Base-by-base conservation (phyloP, 2,888 invertebrate genomes). In the Cephus runcator region DNA sequence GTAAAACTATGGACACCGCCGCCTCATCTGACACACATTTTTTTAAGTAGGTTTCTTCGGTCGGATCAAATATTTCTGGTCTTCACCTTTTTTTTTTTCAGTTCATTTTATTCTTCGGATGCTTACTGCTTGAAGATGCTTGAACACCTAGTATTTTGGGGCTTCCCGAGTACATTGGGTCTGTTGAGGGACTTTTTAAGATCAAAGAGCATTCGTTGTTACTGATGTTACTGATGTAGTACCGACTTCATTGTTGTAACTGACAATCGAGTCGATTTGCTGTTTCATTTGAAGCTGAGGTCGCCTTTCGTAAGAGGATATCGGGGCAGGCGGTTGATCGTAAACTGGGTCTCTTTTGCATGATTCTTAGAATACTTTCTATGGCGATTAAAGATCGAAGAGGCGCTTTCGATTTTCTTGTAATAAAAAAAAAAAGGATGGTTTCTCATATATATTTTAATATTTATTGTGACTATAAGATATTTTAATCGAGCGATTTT, bases 1-100 rank as follows among this genome's bases (percentile, higher is more conserved):
- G 80, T 81, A 77, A 79, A 77, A 81, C 76, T 81, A 73, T 69
- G 31, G 31, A n/a, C 75, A 33, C 56, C 74, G 69, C 75, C 69
- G 56, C 23, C 23, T 23, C 56, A 2, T 76, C 73, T 79, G 79
- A 81, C 77, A 81, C 76, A 81, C 74, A 79, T 81, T 74, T 34
- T 15, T 40, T 56, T 9, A 56, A 56, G 56, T 56, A 56, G 56
- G 56, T 56, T 56, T 56, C 56, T 9, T 56, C 23, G 56, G 2
- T 56, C 56, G 56, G 56, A 23, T 9, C 15, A 56, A 23, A 56
- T 23, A 2, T 23, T 9, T 56, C 56, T 56, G 56, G 56, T 56
- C 23, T 23, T 56, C 6, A 56, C 0, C 23, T 56, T 56, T 56
- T 36, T 56, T 36, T 56, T 36, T 56, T 23, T 23, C 23, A 23